Base-by-base conservation (phyloP, 2,888 invertebrate species). In the Plemyria rubiginata region DNA sequence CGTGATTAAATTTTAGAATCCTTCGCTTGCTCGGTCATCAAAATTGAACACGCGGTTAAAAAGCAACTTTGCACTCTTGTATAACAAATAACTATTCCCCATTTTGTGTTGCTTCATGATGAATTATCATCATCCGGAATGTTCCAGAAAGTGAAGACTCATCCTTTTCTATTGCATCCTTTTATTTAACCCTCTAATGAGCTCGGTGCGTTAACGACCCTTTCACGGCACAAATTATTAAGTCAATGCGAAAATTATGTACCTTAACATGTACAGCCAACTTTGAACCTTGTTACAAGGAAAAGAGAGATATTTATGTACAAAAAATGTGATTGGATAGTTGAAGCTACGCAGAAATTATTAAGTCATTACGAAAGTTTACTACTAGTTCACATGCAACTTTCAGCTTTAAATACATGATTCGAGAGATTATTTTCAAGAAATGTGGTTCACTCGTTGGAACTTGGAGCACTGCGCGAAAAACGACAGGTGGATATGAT, bases 101-200 rank as follows among this genome's bases (percentile, higher is more conserved):
- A 75, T 76, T 78, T 78, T 74, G 74, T 72, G 71, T 71, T 58
- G 64, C 46, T 45, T 48, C 60, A 46, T 69, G 70, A 71, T 71
- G 66, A 66, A 70, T 70, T 61, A 54, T 58, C 38, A 48, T 58
- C 38, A 48, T 50, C 29, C 38, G 53, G 52, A 56, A 62, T 65
- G 57, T 46, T 49, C 32, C 53, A 40, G 69, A 79, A 82, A 83
- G 70, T 80, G 88, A 80, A 72, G 74, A 87, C 80, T 91, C 90
- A 90, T 80, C 83, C 85, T 86, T 89, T 89, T 90, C 88, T 88
- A 90, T 91, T 90, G 87, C 85, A 76, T 77, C 81, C 84, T 86
- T 70, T 85, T 87, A 87, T 88, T 87, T 87, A 79, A 81, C 80
- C 79, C 71, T 79, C 82, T 91, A 90, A 91, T 90, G 91, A 90